These are phyloP conservation scores for Haliclona indistincta DNA, from an alignment of 37 sponge, comb jelly and placozoan genomes.

Conservation along the genomic window DNA sequence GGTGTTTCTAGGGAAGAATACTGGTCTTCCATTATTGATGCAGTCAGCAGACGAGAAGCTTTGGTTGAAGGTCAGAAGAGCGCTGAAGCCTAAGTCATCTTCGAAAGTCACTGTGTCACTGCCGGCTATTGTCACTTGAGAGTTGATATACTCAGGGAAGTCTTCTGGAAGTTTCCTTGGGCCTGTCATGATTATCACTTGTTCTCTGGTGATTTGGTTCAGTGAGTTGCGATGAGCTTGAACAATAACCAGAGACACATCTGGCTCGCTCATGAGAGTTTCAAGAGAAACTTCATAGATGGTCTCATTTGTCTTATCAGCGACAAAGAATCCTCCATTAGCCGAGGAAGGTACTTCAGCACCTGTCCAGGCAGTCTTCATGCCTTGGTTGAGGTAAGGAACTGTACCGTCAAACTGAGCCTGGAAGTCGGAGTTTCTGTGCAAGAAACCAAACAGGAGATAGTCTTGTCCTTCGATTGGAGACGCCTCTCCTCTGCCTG, in stretches of 20 bases:
- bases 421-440: constrained; percentile 31
- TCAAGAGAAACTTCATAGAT: constrained; percentile 4
- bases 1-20: constrained; percentile 26
- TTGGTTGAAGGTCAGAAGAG: constrained; percentile 31
- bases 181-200: constrained; percentile 9
- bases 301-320: neutral
- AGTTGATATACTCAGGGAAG: constrained; percentile 40
- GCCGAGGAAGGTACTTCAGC: constrained; percentile 4
- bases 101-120: constrained; percentile 9
- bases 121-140: constrained; percentile 7
- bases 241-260: constrained; percentile 34
- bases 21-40: constrained; percentile 49
- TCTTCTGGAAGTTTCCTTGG: constrained; percentile 8
- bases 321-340: constrained; percentile 53
- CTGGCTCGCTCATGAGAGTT: constrained; percentile 12
- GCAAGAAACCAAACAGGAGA: constrained; percentile 42
- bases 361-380: neutral
- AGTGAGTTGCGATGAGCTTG: constrained; percentile 33
- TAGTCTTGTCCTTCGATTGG: constrained; percentile 3
- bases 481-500: constrained; percentile 21
- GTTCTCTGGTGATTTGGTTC: neutral
- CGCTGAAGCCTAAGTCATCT: constrained; percentile 44
- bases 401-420: constrained; percentile 34
- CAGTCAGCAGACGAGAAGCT: constrained; percentile 54
- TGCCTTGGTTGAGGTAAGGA: constrained; percentile 14